Evolutionary conservation across 2,113 vertebrate genomes (phyloP).

Genomic region (Perognathus longimembris): DNA sequence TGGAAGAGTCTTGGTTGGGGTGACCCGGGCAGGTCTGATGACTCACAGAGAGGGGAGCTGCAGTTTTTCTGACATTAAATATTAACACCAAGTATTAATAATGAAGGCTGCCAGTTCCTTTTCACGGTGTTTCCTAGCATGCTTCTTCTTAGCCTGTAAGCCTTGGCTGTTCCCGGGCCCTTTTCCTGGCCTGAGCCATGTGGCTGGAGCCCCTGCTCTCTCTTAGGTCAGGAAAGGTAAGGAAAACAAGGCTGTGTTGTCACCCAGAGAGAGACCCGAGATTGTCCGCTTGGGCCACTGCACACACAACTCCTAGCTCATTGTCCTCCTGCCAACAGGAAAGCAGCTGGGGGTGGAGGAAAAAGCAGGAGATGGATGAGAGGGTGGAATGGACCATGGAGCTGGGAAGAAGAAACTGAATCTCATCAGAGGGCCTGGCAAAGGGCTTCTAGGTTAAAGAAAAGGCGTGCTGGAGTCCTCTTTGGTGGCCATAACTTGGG

Average conservation of each 20-base stretch:
- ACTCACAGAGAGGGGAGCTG: conserved; percentile 85
- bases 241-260: conserved; percentile 89
- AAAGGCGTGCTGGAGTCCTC: neutral
- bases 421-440: neutral
- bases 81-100: conserved; percentile 96
- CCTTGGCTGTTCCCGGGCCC: conserved; percentile 80
- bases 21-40: conserved; percentile 88
- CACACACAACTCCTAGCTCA: conserved; percentile 86
- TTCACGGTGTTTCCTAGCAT: conserved; percentile 88
- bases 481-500: neutral
- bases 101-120: conserved; percentile 95
- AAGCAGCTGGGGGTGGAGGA: conserved; percentile 85
- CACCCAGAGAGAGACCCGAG: conserved; percentile 84
- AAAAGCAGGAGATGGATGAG: conserved; percentile 52
- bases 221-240: conserved; percentile 90
- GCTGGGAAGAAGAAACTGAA: neutral
- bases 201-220: conserved; percentile 87
- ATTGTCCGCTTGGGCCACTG: conserved; percentile 81
- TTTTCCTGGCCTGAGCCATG: conserved; percentile 76
- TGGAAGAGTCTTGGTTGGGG: conserved; percentile 82
- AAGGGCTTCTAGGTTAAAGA: conserved; percentile 3
- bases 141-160: conserved; percentile 85
- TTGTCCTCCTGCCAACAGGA: conserved; percentile 88
- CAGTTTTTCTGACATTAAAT: conserved; percentile 96
- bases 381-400: neutral